These are phyloP conservation scores for Coracias cyanogaster DNA, from an alignment of 2,797 vertebrate species.

Conservation along the genomic window DNA sequence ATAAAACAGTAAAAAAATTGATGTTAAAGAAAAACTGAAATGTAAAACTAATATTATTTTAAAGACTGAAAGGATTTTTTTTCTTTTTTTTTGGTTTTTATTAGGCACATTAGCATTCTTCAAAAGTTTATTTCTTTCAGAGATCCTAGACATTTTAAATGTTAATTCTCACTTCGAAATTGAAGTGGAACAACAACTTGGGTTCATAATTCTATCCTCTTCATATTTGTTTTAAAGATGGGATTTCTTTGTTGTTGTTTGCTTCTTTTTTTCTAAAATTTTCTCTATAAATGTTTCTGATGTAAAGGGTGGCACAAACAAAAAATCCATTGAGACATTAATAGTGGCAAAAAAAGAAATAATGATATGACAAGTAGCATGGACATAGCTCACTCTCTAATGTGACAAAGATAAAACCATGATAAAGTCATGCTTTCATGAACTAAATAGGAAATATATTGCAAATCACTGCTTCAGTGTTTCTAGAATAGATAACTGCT, in stretches of 20 bases:
- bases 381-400: not conserved
- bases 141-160: slow-evolving; percentile 6
- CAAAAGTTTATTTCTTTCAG: slow-evolving; percentile 48
- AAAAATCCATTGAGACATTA: not conserved
- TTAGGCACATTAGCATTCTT: slow-evolving; percentile 36
- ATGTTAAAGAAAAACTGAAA: slow-evolving; percentile 73
- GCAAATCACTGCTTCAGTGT: not conserved
- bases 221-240: not conserved
- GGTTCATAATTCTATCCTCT: not conserved
- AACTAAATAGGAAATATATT: not conserved
- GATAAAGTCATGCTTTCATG: not conserved
- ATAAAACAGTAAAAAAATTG: slow-evolving; percentile 74
- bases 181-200: not conserved
- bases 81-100: slow-evolving; percentile 24
- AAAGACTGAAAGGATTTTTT: slow-evolving; percentile 47
- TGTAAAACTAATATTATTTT: slow-evolving; percentile 73
- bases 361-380: not conserved
- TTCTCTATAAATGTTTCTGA: not conserved
- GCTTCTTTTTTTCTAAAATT: not conserved
- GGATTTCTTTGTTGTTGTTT: not conserved
- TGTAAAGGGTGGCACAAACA: not conserved
- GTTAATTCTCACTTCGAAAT: slow-evolving; percentile 29
- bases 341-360: not conserved
- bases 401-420: not conserved
- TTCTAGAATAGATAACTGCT: slow-evolving; percentile 16